These are phyloP conservation scores for Drosophila nannoptera DNA, from an alignment of 1,140 invertebrate genomes.

Conservation along the genomic window DNA sequence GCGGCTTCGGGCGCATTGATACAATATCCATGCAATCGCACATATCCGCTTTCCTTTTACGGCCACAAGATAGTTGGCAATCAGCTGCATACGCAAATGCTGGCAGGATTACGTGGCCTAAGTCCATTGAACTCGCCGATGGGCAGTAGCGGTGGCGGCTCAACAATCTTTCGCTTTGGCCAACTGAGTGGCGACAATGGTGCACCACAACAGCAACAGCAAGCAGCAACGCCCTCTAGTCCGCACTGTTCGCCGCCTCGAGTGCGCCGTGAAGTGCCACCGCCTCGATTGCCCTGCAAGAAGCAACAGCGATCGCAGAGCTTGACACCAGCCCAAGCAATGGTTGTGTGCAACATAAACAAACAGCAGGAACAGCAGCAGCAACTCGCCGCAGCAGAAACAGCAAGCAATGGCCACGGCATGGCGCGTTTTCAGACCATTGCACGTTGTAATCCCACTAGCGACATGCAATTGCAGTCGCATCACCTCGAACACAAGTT, in stretches of 20 bases:
- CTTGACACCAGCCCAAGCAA: conserved; percentile 82
- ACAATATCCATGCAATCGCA: conserved; percentile 86
- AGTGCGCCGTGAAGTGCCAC: conserved; percentile 80
- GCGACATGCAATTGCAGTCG: conserved; percentile 53
- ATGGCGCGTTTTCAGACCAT: conserved; percentile 69
- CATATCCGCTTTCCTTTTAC: conserved; percentile 82
- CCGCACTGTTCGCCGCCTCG: conserved; percentile 80
- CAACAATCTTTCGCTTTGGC: conserved; percentile 64
- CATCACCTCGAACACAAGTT: conserved; percentile 79
- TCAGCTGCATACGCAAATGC: conserved; percentile 74
- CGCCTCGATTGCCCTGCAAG: conserved; percentile 82
- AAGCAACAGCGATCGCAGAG: conserved; percentile 86
- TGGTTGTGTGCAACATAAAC: conserved; percentile 69
- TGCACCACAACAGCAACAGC: conserved; percentile 10
- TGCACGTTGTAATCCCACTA: conserved; percentile 64
- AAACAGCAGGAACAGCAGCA: conserved; percentile 61
- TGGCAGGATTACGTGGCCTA: conserved; percentile 64
- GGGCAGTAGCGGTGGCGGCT: conserved; percentile 28
- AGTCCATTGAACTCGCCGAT: conserved; percentile 75
- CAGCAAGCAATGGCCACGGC: conserved; percentile 53
- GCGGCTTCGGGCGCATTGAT: conserved; percentile 92
- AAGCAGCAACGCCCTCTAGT: conserved; percentile 37
- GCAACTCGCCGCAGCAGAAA: conserved; percentile 33
- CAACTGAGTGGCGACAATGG: conserved; percentile 8
- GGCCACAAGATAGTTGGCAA: conserved; percentile 78